phyloP scores from a whole-genome alignment of 2,113 vertebrate genomes.

The Saguinus imperator region DNA sequence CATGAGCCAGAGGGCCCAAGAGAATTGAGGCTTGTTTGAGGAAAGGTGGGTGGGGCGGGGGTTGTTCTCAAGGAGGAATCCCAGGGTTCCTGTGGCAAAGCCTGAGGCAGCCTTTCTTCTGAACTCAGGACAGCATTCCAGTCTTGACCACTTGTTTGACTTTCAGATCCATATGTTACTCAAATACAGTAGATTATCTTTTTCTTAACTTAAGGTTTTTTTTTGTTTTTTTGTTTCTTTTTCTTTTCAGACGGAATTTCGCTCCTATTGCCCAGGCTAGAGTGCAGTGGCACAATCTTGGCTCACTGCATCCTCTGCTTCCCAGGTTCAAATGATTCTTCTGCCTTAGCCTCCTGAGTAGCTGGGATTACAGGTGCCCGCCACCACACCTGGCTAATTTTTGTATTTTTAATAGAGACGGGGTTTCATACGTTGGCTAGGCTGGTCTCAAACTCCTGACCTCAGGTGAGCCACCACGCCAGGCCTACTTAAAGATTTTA shows the following conservation, averaged over 20 bases:
- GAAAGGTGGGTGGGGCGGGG: not conserved
- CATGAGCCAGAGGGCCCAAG: no score
- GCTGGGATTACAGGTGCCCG: not conserved
- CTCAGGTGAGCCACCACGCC: no score
- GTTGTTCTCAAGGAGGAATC: not conserved
- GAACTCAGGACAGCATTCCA: not conserved
- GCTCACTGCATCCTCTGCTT: not conserved
- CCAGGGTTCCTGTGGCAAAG: not conserved
- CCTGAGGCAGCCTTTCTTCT: not conserved
- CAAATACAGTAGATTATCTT: constrained; percentile 7
- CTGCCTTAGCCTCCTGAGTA: no score
- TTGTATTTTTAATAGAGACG: no score
- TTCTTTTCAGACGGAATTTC: not conserved
- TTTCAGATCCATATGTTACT: not conserved
- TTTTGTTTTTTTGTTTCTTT: no score
- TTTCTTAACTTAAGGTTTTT: not conserved
- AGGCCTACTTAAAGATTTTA: no score
- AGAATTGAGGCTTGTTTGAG: not conserved
- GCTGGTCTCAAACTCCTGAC: not conserved
- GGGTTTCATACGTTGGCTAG: no score
- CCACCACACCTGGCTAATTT: not conserved
- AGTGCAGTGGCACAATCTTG: no score
- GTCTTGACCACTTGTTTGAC: not conserved
- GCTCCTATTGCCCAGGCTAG: not conserved
- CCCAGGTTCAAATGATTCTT: no score